Conservation (phyloP, 2,113 vertebrate species). For the Saguinus imperator region DNA sequence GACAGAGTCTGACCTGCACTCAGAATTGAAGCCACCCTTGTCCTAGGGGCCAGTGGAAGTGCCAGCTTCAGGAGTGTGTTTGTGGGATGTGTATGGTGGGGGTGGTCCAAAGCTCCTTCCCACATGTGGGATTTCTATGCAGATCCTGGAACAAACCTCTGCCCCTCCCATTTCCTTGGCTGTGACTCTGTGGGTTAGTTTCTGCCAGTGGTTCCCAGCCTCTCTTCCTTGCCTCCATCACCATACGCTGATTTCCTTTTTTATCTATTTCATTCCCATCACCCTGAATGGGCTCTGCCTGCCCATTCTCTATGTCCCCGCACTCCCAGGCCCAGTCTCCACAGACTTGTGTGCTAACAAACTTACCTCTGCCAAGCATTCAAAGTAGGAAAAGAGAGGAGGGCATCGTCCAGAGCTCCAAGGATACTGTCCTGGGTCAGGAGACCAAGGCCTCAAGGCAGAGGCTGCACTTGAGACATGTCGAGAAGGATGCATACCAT, state of each 20-base stretch:
- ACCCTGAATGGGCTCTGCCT: neutral
- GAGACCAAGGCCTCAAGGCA: neutral
- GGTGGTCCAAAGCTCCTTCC: neutral
- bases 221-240: neutral
- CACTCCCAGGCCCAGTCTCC: neutral
- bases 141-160: neutral
- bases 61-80: neutral
- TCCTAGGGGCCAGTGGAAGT: neutral
- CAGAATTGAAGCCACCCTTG: neutral
- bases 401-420: neutral
- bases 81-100: fast-evolving
- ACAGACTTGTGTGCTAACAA: neutral
- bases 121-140: neutral
- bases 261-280: neutral
- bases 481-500: neutral
- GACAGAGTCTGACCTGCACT: neutral
- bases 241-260: neutral
- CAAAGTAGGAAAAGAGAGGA: neutral
- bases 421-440: fast-evolving
- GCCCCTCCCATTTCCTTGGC: neutral
- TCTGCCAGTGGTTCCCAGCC: fast-evolving
- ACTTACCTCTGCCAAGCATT: neutral
- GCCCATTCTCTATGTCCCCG: neutral
- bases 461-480: neutral
- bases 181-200: neutral